These are phyloP conservation scores for Champsocephalus gunnari DNA, from an alignment of 2,797 vertebrate species.

Conservation along the genomic window DNA sequence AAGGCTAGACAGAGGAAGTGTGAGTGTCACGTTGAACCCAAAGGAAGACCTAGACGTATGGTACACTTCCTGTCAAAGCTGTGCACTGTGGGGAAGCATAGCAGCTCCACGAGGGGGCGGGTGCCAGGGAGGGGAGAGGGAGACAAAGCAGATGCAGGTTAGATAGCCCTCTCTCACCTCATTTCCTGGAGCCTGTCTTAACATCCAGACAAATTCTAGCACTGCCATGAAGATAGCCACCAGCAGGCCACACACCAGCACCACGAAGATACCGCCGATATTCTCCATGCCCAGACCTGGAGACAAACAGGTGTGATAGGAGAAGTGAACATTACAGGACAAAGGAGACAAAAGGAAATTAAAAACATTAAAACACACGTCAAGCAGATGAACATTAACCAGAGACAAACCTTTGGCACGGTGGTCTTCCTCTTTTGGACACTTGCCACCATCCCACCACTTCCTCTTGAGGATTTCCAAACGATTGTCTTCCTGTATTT, in stretches of 20 bases:
- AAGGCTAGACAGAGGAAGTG: constrained; percentile 19
- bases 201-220: constrained; percentile 98
- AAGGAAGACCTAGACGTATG: constrained; percentile 30
- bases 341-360: background rate
- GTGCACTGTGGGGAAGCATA: constrained; percentile 49
- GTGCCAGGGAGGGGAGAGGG: constrained; percentile 66
- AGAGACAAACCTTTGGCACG: constrained; percentile 93
- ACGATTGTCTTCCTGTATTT: constrained; percentile 97
- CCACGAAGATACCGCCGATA: constrained; percentile 99
- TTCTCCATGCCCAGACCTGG: constrained; percentile 98
- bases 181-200: constrained; percentile 91
- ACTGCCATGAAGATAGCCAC: constrained; percentile 99
- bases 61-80: constrained; percentile 52
- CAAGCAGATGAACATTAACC: constrained; percentile 13
- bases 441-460: constrained; percentile 99
- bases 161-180: constrained; percentile 92
- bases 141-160: constrained; percentile 85
- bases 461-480: constrained; percentile 97
- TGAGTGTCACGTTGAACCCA: constrained; percentile 21
- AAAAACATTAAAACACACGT: background rate
- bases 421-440: constrained; percentile 98
- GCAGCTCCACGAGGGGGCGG: constrained; percentile 38
- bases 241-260: constrained; percentile 97
- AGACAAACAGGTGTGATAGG: constrained; percentile 9
- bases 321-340: background rate